Conservation (phyloP, 1,140 invertebrate species). For the Littorina saxatilis region DNA sequence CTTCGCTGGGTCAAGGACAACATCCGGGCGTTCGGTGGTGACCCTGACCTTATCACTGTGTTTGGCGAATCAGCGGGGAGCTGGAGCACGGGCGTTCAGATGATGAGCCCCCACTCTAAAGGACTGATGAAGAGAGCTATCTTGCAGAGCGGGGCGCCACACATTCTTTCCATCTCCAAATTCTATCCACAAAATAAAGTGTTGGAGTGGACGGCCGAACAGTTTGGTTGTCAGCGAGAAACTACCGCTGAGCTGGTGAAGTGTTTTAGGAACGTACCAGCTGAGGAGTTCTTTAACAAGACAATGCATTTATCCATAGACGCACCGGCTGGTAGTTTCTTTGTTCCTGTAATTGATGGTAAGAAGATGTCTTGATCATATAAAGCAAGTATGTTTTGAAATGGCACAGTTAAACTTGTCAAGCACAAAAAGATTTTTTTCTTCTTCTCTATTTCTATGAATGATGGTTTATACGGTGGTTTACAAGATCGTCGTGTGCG, state of each 20-base stretch:
- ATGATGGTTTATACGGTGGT: no score
- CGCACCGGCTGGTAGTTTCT: background rate
- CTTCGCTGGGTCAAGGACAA: constrained; percentile 72
- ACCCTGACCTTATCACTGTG: constrained; percentile 82
- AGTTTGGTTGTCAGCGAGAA: background rate
- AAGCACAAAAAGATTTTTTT: no score
- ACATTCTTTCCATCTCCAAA: no score
- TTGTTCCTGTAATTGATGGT: constrained; percentile 8
- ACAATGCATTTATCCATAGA: background rate
- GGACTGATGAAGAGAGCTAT: constrained; percentile 35
- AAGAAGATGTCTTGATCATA: background rate
- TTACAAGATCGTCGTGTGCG: no score
- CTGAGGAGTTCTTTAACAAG: background rate
- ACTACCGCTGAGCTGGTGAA: background rate
- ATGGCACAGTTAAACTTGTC: no score
- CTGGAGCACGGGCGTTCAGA: constrained; percentile 43
- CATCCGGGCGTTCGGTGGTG: constrained; percentile 79
- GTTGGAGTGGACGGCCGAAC: background rate
- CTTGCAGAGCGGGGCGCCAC: constrained; percentile 21
- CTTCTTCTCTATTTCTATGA: no score
- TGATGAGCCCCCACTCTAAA: constrained; percentile 50
- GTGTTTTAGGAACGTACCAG: background rate
- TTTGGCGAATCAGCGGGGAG: constrained; percentile 81
- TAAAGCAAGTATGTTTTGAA: no score
- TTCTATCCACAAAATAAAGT: background rate